Evolutionary conservation across 2,797 vertebrate species (phyloP), one percentile per base, ranked within the genome.

Genomic region (Pantherophis alleghaniensis): DNA sequence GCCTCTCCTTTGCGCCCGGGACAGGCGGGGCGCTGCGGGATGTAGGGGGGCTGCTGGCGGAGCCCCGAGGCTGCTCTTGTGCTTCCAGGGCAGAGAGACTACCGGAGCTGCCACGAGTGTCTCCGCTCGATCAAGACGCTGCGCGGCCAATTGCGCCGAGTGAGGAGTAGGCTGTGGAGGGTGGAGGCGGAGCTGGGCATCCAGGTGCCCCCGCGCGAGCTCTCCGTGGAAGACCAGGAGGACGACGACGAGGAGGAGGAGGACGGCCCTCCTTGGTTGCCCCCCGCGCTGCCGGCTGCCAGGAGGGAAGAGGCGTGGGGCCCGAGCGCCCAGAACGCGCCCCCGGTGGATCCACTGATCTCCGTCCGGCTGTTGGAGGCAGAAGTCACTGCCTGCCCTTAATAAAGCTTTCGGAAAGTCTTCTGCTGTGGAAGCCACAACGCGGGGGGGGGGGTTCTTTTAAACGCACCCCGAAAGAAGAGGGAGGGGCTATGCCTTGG

Each of bases 181-280:
- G 86, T 92, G 91, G 91, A 92, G 22, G 51, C 51, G 3, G 3
- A 88, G 53, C 14, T 92, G 53, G 91, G 91, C 10, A 18, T 92
- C 28, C 86, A 88, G 53, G 86, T 88, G 42, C 61, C 91, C 3
- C 91, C 91, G 12, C 51, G 91, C 11, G 91, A 92, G 47, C 61
- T 88, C 47, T 51, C 16, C 6, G n/a, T 5, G 5, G 83, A 63
- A 2, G 79, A 87, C 24, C 26, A n/a, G 2, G 56, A 91, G 3
- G 83, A 87, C 1, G 28, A 91, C 0, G 28, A 91, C 0, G 56
- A 91, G 0, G 57, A 60, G 16, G 79, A 63, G 16, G 28, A 90
- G 16, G 87, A 88, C 10, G 57, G 57, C 5, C 22, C 6, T 3
- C 88, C n/a, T 42, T 60, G 57, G 88, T 1, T 42, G 6, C 32